Base-by-base conservation (phyloP, 2,797 vertebrate genomes). In the Tinamus major region DNA sequence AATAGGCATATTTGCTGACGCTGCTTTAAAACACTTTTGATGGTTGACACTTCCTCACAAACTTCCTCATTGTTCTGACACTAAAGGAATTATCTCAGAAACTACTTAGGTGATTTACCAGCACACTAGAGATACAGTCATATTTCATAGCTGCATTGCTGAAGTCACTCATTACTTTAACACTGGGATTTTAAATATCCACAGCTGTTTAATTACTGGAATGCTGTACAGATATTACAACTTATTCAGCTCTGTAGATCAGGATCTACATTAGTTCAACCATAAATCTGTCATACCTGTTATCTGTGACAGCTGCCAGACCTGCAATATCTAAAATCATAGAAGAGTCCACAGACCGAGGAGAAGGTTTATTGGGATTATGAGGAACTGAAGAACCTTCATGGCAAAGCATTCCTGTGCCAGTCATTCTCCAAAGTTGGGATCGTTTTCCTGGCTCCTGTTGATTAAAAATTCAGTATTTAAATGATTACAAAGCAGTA, bases 371-470 rank as follows among this genome's bases (percentile, higher is more conserved):
- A 64, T 98, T 99, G 21, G 98, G 98, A 83, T 98, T 98, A 90
- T 99, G 99, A 6, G 99, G 99, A 13, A 99, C 99, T 4, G 99
- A 99, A 1, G 99, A 99, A 59, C 99, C 99, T 93, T 99, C 99
- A 1, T 99, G 99, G 93, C 99, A 99, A 53, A 99, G 97, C 98
- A 99, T 99, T 62, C 99, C 99, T 0, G 95, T 92, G 3, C 98
- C 98, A 0, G 96, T 99, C 98, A 99, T 99, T 90, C 99, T 98
- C 99, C 99, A 99, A 63, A 99, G 98, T 96, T 99, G 99, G 21
- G 99, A 99, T 9, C 99, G 98, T 95, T 99, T 99, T 62, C 99
- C 99, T 1, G 99, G 99, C 78, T 99, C 99, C 99, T 99, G 85
- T 58, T 37, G 68, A 10, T 85, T 5, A 61, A 87, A 69, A 93